Evolutionary conservation across 2,888 invertebrate genomes (phyloP), one percentile per base, ranked within the genome.

Genomic region (Chydorus sphaericus): DNA sequence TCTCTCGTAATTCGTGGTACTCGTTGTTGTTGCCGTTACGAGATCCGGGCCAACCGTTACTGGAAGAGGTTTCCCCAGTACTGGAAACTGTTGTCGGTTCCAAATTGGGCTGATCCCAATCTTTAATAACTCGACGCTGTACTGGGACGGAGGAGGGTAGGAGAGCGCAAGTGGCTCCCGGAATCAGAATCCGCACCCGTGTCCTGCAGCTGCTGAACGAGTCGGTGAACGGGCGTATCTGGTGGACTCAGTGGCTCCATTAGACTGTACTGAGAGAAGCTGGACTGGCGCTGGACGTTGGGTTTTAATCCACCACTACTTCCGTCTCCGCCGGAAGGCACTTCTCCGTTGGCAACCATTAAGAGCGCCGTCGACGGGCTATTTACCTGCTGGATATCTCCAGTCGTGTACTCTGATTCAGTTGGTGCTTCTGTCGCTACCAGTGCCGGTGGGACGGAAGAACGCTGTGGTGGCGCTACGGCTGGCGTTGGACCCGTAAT

Each of bases 11-110:
- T 70, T 85, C 85, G 52, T 82, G 77, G 77, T 84, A 78, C 69
- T 85, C 85, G 70, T 83, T 84, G 67, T 83, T 84, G 71, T 83
- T 83, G 54, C 82, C 82, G 70, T 82, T 83, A 59, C 79, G 79
- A 7, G 61, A 59, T 10, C 68, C 80, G 4, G 48, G 48, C 48
- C 49, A 55, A 4, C 55, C 55, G 33, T 55, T 55, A n/a, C 30
- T 28, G 18, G 20, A 23, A 31, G 16, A 23, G 50, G 23, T 28
- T 11, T 16, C 18, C 30, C 29, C 10, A 14, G 26, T 16, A 14
- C 28, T 26, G 28, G 36, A 4, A n/a, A 30, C 11, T 37, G 23
- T 53, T 23, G 44, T 20, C 18, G 44, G 23, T 3, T 23, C 28
- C 26, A 8, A 5, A 7, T 23, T 16, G 5, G 7, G 14, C 3